phyloP scores from a whole-genome alignment of 2,888 invertebrate genomes.

The Dasypogon diadema region DNA sequence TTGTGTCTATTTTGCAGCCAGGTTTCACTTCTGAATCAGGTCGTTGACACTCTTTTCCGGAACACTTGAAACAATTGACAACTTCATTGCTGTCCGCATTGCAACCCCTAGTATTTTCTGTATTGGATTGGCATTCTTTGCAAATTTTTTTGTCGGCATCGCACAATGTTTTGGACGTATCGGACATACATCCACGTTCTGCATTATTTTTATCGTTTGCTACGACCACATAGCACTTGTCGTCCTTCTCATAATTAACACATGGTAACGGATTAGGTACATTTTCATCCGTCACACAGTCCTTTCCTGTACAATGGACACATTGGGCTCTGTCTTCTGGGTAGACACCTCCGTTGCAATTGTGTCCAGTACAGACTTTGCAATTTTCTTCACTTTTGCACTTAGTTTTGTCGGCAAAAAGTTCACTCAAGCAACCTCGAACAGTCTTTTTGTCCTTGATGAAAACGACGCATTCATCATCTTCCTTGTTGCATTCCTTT shows the following conservation, averaged over 20 bases:
- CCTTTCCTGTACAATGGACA: slow-evolving; percentile 60
- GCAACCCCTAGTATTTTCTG: neutral
- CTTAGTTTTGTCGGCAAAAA: neutral
- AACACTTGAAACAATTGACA: neutral
- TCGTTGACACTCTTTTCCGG: slow-evolving; percentile 14
- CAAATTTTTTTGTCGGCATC: slow-evolving; percentile 50
- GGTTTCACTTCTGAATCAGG: neutral
- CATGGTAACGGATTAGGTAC: slow-evolving; percentile 55
- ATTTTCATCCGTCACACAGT: neutral
- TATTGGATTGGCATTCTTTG: neutral
- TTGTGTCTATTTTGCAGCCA: neutral
- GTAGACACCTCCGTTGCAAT: slow-evolving; percentile 62
- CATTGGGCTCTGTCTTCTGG: slow-evolving; percentile 62
- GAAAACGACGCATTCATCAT: neutral
- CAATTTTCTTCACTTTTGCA: too few relatives aligned
- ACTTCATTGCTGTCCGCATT: neutral
- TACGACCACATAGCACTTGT: slow-evolving; percentile 61
- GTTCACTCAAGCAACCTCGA: slow-evolving; percentile 10
- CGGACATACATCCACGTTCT: slow-evolving; percentile 60
- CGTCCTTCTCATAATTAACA: slow-evolving; percentile 35
- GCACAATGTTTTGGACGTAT: slow-evolving; percentile 57
- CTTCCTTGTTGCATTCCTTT: neutral
- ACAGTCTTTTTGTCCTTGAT: slow-evolving; percentile 9
- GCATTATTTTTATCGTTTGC: slow-evolving; percentile 52
- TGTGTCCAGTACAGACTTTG: neutral